Evolutionary conservation across 2,888 invertebrate genomes (phyloP).

Genomic region (Drosophila helvetica): DNA sequence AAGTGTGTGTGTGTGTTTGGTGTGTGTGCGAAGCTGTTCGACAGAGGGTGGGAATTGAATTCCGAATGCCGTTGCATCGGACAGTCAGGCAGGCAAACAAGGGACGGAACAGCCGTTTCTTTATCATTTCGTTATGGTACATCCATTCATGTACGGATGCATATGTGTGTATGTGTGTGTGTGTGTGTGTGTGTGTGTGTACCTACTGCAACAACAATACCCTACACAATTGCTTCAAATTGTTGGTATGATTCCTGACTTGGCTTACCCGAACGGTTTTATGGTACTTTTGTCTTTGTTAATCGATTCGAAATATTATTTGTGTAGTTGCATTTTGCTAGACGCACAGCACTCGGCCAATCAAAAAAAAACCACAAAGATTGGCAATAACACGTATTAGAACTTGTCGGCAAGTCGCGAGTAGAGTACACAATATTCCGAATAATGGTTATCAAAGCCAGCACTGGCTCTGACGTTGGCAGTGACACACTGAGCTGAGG

Average conservation of each 20-base stretch:
- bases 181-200: slow-evolving; percentile 22
- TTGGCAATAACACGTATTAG: slow-evolving; percentile 1
- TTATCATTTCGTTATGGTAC: slow-evolving; percentile 45
- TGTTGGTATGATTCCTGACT: slow-evolving; percentile 15
- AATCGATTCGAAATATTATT: slow-evolving; percentile 22
- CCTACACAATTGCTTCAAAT: slow-evolving; percentile 17
- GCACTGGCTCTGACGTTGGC: slow-evolving; percentile 18
- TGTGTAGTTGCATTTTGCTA: slow-evolving; percentile 21
- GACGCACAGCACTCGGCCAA: slow-evolving; percentile 13
- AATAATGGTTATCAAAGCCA: neutral
- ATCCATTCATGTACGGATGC: slow-evolving; percentile 6
- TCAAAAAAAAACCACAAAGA: slow-evolving; percentile 5
- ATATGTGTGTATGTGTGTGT: slow-evolving; percentile 14
- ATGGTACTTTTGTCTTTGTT: slow-evolving; percentile 15
- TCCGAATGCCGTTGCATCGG: slow-evolving; percentile 40
- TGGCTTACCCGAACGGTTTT: slow-evolving; percentile 24
- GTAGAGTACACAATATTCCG: neutral
- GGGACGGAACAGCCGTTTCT: slow-evolving; percentile 69
- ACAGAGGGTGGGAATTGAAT: slow-evolving; percentile 52
- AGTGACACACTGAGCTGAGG: slow-evolving; percentile 14
- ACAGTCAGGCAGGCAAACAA: slow-evolving; percentile 7
- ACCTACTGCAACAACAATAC: slow-evolving; percentile 31
- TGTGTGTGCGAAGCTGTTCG: slow-evolving; percentile 30
- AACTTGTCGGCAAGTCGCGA: neutral
- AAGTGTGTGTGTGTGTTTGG: slow-evolving; percentile 10